Conservation (phyloP, 2,888 invertebrate species). For the Heterodera filipjevi region DNA sequence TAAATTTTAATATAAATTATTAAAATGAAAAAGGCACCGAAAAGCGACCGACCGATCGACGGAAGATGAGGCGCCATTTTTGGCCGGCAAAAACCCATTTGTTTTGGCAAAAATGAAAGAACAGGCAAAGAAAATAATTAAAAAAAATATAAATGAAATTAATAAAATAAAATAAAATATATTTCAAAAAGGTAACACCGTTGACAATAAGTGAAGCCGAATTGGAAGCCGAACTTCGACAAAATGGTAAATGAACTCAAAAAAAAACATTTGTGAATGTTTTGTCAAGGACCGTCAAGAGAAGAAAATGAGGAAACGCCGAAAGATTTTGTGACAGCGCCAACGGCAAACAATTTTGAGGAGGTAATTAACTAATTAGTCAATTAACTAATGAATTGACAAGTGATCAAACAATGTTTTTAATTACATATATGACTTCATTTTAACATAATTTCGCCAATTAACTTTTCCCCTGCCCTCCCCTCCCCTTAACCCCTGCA, state of each 20-base stretch:
- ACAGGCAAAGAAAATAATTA: not conserved
- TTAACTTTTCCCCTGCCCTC: no score
- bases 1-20: no score
- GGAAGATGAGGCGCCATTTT: not conserved
- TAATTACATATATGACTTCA: no score
- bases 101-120: not conserved
- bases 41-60: not conserved
- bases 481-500: no score
- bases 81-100: not conserved
- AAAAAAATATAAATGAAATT: no score
- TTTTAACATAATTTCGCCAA: no score
- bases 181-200: slow-evolving; percentile 34
- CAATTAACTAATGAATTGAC: not conserved
- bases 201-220: slow-evolving; percentile 45
- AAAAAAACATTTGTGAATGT: not conserved
- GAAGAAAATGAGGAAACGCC: slow-evolving; percentile 12
- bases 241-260: not conserved
- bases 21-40: slow-evolving; percentile 1
- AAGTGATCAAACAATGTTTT: not conserved
- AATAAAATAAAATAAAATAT: no score
- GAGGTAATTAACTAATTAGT: not conserved
- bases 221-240: slow-evolving; percentile 39
- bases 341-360: not conserved
- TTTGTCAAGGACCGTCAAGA: not conserved
- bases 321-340: slow-evolving; percentile 26